These are phyloP conservation scores for Scaeva pyrastri DNA, from an alignment of 2,888 invertebrate genomes.

Conservation along the genomic window DNA sequence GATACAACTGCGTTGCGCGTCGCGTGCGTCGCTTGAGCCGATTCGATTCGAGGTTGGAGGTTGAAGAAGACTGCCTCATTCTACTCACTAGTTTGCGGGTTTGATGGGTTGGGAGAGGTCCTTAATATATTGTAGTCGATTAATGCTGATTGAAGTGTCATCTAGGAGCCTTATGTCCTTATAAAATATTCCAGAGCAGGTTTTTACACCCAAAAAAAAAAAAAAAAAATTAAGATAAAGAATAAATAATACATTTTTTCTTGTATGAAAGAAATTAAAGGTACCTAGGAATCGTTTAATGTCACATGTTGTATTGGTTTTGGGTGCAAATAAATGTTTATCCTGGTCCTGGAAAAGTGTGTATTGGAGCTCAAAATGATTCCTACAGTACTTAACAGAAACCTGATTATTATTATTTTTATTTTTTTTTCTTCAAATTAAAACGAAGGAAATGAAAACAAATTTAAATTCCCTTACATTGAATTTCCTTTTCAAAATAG, in stretches of 20 bases:
- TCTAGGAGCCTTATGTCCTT: background rate
- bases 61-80: slow-evolving; percentile 14
- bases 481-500: background rate
- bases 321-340: slow-evolving; percentile 13
- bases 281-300: background rate
- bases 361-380: background rate
- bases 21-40: too few species aligned
- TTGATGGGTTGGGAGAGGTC: background rate
- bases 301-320: slow-evolving; percentile 26
- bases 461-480: background rate
- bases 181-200: slow-evolving; percentile 18
- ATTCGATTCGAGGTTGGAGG: too few species aligned
- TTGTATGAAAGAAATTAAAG: background rate
- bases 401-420: background rate
- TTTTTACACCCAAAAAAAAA: background rate
- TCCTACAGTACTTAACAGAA: too few species aligned
- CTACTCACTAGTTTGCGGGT: background rate
- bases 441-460: background rate
- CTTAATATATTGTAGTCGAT: background rate
- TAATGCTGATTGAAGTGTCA: slow-evolving; percentile 32
- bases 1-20: slow-evolving; percentile 8
- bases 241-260: background rate
- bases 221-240: background rate
- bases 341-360: background rate
- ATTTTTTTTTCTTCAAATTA: too few species aligned